Evolutionary conservation across 64 coral and sea anemone genomes (phyloP).

Genomic region (Stylophora pistillata): DNA sequence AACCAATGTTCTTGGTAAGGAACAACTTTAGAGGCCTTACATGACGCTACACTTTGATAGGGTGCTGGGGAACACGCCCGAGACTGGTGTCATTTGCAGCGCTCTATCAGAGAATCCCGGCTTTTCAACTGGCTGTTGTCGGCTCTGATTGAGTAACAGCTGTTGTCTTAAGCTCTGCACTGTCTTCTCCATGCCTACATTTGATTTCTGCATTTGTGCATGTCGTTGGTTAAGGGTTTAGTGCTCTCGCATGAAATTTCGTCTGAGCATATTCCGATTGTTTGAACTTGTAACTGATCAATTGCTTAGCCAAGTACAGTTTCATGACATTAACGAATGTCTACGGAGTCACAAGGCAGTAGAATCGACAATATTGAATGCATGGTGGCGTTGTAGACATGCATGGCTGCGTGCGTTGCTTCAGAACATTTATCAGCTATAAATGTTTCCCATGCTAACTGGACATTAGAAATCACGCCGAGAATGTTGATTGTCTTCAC

Average conservation of each 20-base stretch:
- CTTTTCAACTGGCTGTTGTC: no score
- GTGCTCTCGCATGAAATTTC: neutral
- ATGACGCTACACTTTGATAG: no score
- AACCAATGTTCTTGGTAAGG: no score
- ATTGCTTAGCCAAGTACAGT: conserved; percentile 20
- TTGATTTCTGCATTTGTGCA: no score
- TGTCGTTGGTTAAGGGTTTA: no score
- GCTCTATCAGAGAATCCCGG: no score
- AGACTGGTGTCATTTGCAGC: no score
- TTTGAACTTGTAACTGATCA: conserved; percentile 29
- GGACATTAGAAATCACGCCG: conserved; percentile 67
- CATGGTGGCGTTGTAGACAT: conserved; percentile 42
- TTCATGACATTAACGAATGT: conserved; percentile 45
- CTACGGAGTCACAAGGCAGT: conserved; percentile 52
- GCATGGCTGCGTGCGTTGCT: conserved; percentile 27
- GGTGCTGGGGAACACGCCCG: no score
- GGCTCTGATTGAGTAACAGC: no score
- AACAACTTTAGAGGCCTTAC: no score
- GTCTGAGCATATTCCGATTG: conserved; percentile 15
- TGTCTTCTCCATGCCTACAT: no score
- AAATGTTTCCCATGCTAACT: conserved; percentile 65
- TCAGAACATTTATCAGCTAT: conserved; percentile 60
- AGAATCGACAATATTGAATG: neutral
- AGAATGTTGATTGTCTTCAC: conserved; percentile 71
- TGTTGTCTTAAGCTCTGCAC: no score